Evolutionary conservation across 2,797 vertebrate species (phyloP), one percentile per base, ranked within the genome.

Genomic region (Rhadinocentrus ornatus): DNA sequence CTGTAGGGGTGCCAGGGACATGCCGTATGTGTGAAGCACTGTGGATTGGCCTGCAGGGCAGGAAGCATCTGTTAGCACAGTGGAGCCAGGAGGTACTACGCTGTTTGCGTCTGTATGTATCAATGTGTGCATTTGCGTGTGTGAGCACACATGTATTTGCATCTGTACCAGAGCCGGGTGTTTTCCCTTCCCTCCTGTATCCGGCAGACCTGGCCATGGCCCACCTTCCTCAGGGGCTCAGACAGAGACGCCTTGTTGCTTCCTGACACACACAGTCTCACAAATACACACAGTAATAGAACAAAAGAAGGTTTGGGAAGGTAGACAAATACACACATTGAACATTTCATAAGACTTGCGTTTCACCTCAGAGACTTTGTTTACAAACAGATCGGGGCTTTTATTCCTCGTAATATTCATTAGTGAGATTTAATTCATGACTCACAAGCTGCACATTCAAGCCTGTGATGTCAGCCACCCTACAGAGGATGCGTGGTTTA

Each of bases 1-100:
- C 78, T 71, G 73, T 78, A 55, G 66, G 80, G 78, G 66, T 64
- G 75, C 83, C 82, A 80, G 65, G 75, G 70, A 58, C 24, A 0
- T 10, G 0, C 31, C 54, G 54, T 52, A 10, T 66, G 66, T 77
- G 73, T 71, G 73, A 54, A 70, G 66, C 50, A 35, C 65, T 70
- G 75, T 55, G 62, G 73, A 61, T 75, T 66, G 66, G 59, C 73
- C 69, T 44, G n/a, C 41, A 37, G 69, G 71, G 81, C 87, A 91
- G 89, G 90, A 93, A 92, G 88, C 91, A 92, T 93, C 91, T 93
- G 91, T 89, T 89, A 87, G 74, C 78, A 80, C 77, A 83, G 75
- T 68, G 81, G 78, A 81, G 78, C 67, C 71, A 73, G 67, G 62
- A 79, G 78, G 37, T 68, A 57, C 52, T 44, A 54, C 31, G 59